Evolutionary conservation across 1,140 invertebrate species (phyloP), one percentile per base, ranked within the genome.

Genomic region (Orchesella cincta): DNA sequence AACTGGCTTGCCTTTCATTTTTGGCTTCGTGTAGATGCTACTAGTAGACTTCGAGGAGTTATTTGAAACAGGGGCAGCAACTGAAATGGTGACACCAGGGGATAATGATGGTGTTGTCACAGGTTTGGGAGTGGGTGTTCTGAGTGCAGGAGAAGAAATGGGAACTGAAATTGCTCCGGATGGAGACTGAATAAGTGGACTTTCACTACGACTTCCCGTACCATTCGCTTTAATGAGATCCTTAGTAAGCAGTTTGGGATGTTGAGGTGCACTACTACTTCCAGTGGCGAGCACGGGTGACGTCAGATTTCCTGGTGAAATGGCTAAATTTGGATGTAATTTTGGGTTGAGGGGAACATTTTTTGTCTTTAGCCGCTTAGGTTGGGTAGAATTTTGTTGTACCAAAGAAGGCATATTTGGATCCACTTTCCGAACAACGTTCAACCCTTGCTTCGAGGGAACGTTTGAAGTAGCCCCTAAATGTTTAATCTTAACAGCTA

Each of bases 331-430:
- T 71, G 70, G 62, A 31, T 75, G 76, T 20, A 81, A 62, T 20
- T 78, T 78, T 3, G 80, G 80, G 64, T 81, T 79, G 18, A 76
- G 51, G 28, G 80, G 80, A 33, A 81, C 80, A 78, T 81, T 79
- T 77, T 81, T 81, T 16, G 79, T 79, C 77, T 81, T 81, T 14
- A 81, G 29, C 33, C 73, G 36, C 34, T 78, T 79, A 16, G 35
- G 35, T 31, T n/a, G n/a, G 75, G 5, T 39, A 51, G 39, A 76
- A 51, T 34, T 16, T 52, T 57, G 54, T 12, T 18, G 8, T 14
- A n/a, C 23, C 26, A 23, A 18, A 23, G 54, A 23, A 14, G 26
- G 14, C 5, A 57, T 23, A 5, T 57, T 57, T 57, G 54, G 8
- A 23, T 46, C 39, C 39, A 18, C 5, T 18, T 46, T 5, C 18